Evolutionary conservation across 2,797 vertebrate species (phyloP), one percentile per base, ranked within the genome.

Genomic region (Clarias platycephalus): DNA sequence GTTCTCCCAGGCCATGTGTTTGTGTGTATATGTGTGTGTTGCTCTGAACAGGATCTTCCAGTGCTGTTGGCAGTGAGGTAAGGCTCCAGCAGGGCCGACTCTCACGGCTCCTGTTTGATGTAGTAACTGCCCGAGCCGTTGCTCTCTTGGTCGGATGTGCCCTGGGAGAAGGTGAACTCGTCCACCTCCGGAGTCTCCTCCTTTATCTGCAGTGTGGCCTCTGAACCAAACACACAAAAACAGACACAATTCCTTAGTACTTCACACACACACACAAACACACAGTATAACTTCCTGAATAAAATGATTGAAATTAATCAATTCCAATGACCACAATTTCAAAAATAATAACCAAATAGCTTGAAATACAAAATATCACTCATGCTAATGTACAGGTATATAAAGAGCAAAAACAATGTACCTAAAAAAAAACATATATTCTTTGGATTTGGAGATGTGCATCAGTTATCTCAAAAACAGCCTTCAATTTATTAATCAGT

Each of bases 91-190:
- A 64, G 68, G 62, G 72, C 68, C 18, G 53, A 31, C 83, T 89
- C 88, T 97, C 93, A 98, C 10, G 97, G 97, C 85, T 99, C 97
- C 86, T 99, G 98, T 93, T 97, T 98, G 94, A 98, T 98, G 95
- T 97, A 98, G 94, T 97, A 98, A 95, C 96, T 97, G 94, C 97
- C 97, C 6, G 97, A 98, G 91, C 98, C 97, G 0, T 98, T 98
- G 95, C 97, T 98, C 88, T 99, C 98, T 94, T 98, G 98, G 93
- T 99, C 97, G 0, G 98, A 99, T 1, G 96, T 95, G 92, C 97
- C 97, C 91, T 99, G 98, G 37, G 97, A 96, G 93, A 97, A 98
- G 91, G 92, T 95, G 80, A 97, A 98, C 87, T 99, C 97, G 22
- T 99, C 97, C 84, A 96, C 96, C 87, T 99, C 97, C 34, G 96